Conservation (phyloP, 2,113 vertebrate species). For the Hippocampus zosterae region DNA sequence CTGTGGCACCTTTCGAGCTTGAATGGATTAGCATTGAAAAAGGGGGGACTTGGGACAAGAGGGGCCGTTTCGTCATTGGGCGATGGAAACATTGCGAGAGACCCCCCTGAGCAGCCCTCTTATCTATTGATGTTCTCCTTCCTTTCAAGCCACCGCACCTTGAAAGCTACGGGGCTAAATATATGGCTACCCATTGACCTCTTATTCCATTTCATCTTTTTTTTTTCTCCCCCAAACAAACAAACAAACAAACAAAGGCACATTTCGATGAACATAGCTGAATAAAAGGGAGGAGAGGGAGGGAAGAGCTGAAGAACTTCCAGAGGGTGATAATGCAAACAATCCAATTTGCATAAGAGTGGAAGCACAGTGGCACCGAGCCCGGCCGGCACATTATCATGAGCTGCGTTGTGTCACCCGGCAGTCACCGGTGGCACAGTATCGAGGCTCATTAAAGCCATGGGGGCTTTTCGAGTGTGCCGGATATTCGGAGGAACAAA, state of each 20-base stretch:
- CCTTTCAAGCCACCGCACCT: slow-evolving; percentile 63
- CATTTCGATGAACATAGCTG: slow-evolving; percentile 31
- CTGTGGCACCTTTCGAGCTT: slow-evolving; percentile 46
- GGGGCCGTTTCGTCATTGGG: slow-evolving; percentile 45
- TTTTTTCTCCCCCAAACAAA: slow-evolving; percentile 8
- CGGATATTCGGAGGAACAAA: slow-evolving; percentile 55
- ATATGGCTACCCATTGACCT: slow-evolving; percentile 63
- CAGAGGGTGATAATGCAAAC: slow-evolving; percentile 22
- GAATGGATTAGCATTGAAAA: slow-evolving; percentile 70
- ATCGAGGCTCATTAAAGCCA: slow-evolving; percentile 66
- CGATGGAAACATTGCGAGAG: slow-evolving; percentile 51
- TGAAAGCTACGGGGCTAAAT: slow-evolving; percentile 62
- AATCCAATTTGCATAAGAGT: slow-evolving; percentile 59
- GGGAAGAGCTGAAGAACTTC: slow-evolving; percentile 26
- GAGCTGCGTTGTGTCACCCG: slow-evolving; percentile 61
- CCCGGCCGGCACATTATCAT: slow-evolving; percentile 55
- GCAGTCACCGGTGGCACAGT: slow-evolving; percentile 49
- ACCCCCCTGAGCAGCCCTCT: slow-evolving; percentile 36
- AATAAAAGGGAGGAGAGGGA: slow-evolving; percentile 17
- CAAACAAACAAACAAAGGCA: slow-evolving; percentile 19
- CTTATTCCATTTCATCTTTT: slow-evolving; percentile 61
- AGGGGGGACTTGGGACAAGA: slow-evolving; percentile 45
- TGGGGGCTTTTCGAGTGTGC: slow-evolving; percentile 59
- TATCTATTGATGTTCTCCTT: slow-evolving; percentile 60
- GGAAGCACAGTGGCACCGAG: slow-evolving; percentile 49